A percentile compares a stretch with the other conserved stretches of the same genome.
Evolutionary conservation across 92 coral and sea anemone species (phyloP).

Genomic region (Zoanthus gigantus): DNA sequence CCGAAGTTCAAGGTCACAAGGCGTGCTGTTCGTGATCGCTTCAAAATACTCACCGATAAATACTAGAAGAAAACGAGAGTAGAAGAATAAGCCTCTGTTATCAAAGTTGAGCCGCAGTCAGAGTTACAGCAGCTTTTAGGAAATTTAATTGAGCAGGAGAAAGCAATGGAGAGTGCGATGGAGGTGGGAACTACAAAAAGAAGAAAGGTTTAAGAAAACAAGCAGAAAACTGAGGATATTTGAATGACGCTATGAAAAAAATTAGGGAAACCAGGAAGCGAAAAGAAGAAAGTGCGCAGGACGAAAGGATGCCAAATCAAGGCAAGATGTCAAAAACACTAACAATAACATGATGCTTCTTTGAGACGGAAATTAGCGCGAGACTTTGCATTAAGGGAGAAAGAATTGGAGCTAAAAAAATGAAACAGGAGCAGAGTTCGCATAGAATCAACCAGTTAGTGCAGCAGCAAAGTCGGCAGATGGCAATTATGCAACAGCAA

Average conservation of each 20-base stretch:
- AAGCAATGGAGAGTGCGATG: background rate
- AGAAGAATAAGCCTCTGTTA: conserved; percentile 13
- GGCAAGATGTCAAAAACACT: background rate
- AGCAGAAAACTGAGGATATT: background rate
- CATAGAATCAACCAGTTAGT: conserved; percentile 8
- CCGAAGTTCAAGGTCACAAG: conserved; percentile 3
- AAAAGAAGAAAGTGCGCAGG: background rate
- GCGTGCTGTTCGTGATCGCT: background rate
- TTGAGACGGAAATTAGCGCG: background rate
- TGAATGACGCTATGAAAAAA: conserved; percentile 8
- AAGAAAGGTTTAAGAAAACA: conserved; percentile 4
- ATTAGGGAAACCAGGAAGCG: conserved; percentile 4
- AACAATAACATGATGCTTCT: background rate
- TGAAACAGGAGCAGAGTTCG: background rate
- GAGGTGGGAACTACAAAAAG: background rate
- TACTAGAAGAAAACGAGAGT: background rate
- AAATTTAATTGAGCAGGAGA: conserved; percentile 7
- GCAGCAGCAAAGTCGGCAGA: background rate
- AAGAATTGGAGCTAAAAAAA: background rate
- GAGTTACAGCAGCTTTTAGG: conserved; percentile 9
- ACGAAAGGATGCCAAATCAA: background rate
- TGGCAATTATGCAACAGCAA: conserved; percentile 17
- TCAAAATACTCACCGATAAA: background rate
- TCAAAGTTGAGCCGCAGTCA: conserved; percentile 14
- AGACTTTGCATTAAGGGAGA: background rate